Evolutionary conservation across 2,113 vertebrate species (phyloP), one percentile per base, ranked within the genome.

Genomic region (Triplophysa rosa): DNA sequence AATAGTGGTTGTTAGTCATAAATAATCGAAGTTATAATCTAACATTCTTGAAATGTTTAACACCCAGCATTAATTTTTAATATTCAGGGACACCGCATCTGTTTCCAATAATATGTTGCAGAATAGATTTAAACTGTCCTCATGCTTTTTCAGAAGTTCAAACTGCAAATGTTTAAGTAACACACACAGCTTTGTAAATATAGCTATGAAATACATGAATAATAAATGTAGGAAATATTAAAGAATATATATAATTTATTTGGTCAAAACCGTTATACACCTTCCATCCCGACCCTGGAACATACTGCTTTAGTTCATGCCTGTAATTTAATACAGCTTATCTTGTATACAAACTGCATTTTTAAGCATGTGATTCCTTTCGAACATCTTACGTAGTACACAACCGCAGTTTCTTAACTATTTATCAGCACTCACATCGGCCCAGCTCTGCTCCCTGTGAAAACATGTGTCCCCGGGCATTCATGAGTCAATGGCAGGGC

Each of bases 361-460:
- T 70, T 84, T 79, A 83, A 76, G 78, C 56, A 47, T 67, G 69
- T 37, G 49, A 83, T 52, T 68, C 33, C 77, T 67, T 45, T 75
- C 21, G 67, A 76, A 33, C 45, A 49, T 52, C 59, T 21, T 23
- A 12, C 80, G 77, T 73, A 78, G 82, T 84, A 81, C 87, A 86
- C 80, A 91, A 93, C 90, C 89, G 85, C 84, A 87, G 91, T 90
- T 93, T 87, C 84, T 94, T 91, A 93, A 93, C 93, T 93, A 95
- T 96, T 95, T 93, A 95, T 89, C 75, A 70, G 87, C 75, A 70
- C 86, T 89, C 90, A 91, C 90, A 92, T 94, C 91, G 93, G 90
- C 82, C 83, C 83, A 88, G 88, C 91, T 86, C 93, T 93, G 89
- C 84, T 73, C 87, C 78, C 80, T 84, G 85, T 85, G 84, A 91